Percentiles rank a stretch among this genome's conserved stretches.
Evolutionary conservation across 1,140 invertebrate species (phyloP).

Genomic region (Tenebrio molitor): DNA sequence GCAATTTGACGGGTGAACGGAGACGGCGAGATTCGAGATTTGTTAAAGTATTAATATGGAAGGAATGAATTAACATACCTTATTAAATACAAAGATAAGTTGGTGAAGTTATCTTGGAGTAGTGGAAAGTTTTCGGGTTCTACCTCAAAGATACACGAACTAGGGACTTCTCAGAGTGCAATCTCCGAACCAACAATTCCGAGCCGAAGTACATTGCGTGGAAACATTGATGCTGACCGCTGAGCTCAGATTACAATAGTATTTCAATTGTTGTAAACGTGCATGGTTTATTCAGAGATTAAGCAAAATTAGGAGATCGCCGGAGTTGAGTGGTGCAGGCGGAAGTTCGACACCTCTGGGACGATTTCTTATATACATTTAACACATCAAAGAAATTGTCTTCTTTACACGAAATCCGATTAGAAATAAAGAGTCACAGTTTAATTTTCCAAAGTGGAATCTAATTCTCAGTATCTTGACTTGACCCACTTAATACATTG

Average conservation of each 20-base stretch:
- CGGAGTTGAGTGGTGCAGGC: no score
- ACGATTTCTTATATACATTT: conserved; percentile 7
- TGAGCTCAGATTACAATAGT: conserved; percentile 59
- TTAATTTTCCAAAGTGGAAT: conserved; percentile 48
- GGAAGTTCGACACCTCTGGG: background rate
- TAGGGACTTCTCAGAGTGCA: conserved; percentile 47
- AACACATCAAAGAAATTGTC: conserved; percentile 45
- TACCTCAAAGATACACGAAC: conserved; percentile 57
- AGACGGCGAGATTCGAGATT: background rate
- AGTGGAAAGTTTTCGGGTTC: conserved; percentile 51
- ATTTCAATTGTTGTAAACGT: conserved; percentile 56
- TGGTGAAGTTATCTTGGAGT: conserved; percentile 40
- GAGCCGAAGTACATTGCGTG: conserved; percentile 57
- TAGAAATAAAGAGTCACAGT: conserved; percentile 44
- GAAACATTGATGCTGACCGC: conserved; percentile 62
- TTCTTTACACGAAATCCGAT: conserved; percentile 40
- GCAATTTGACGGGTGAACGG: conserved; percentile 6
- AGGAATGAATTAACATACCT: conserved; percentile 41
- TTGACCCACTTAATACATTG: conserved; percentile 43
- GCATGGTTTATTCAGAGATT: conserved; percentile 51
- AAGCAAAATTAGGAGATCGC: conserved; percentile 44
- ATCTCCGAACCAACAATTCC: conserved; percentile 48
- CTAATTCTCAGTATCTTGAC: conserved; percentile 43
- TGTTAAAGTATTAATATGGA: conserved; percentile 33
- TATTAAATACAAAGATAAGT: conserved; percentile 45